These are phyloP conservation scores for Batillaria attramentaria DNA, from an alignment of 1,140 invertebrate genomes.

Conservation along the genomic window DNA sequence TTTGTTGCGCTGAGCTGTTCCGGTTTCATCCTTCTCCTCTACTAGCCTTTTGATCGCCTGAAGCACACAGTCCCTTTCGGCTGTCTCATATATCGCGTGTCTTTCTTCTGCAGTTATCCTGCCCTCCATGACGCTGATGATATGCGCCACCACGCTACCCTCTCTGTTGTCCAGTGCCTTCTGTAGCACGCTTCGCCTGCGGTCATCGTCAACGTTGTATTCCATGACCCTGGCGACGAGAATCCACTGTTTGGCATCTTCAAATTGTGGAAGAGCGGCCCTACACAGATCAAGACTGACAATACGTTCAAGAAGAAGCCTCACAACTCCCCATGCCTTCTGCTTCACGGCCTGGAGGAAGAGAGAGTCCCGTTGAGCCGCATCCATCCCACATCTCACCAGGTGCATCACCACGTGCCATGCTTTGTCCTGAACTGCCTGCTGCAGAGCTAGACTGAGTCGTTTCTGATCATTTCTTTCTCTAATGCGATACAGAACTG, in stretches of 20 bases:
- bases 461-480: background rate
- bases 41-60: background rate
- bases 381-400: background rate
- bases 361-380: background rate
- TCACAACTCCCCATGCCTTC: background rate
- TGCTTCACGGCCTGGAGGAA: background rate
- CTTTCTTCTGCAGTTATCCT: background rate
- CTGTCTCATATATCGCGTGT: background rate
- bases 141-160: background rate
- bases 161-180: background rate
- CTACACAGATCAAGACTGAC: background rate
- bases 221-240: constrained; percentile 7
- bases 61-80: background rate
- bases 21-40: background rate
- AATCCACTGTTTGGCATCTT: background rate
- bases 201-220: background rate
- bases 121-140: background rate
- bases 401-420: constrained; percentile 9
- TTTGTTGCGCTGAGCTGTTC: background rate
- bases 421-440: background rate
- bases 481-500: background rate
- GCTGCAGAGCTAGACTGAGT: background rate
- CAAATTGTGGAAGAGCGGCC: background rate
- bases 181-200: background rate
- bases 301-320: background rate